phyloP scores from a whole-genome alignment of 2,113 vertebrate species.

The Labeo rohita region DNA sequence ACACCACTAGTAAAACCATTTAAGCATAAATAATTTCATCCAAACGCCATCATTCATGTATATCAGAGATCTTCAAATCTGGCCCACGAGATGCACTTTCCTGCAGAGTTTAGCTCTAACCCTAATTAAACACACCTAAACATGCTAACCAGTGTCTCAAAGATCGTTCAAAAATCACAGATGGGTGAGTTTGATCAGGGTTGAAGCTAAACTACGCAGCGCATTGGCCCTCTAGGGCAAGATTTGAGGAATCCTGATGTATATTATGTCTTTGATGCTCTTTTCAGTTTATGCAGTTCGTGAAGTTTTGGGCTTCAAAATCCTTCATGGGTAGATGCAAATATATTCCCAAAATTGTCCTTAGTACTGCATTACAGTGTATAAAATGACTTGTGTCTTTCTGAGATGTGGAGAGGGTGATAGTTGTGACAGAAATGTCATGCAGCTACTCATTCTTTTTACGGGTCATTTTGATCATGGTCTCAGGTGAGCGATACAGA shows the following conservation, averaged over 20 bases:
- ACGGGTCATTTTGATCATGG: constrained; percentile 75
- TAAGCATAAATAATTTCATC: neutral
- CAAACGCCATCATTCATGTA: neutral
- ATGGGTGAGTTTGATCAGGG: too few species aligned
- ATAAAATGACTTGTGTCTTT: neutral
- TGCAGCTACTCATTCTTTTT: constrained; percentile 63
- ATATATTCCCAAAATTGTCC: neutral
- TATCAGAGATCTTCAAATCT: too few species aligned
- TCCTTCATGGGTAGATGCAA: neutral
- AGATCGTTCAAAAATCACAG: too few species aligned
- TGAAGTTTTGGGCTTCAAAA: neutral
- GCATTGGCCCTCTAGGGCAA: too few species aligned
- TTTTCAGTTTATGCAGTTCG: neutral
- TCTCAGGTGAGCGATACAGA: constrained; percentile 72
- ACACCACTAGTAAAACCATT: neutral
- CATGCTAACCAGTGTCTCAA: too few species aligned
- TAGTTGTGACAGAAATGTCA: neutral
- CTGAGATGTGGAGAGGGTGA: neutral
- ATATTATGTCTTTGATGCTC: neutral
- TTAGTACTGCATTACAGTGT: neutral
- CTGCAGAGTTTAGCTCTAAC: too few species aligned
- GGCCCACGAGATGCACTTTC: too few species aligned
- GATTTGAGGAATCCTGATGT: too few species aligned
- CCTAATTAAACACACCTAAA: too few species aligned
- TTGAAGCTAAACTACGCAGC: too few species aligned